A percentile compares a stretch with the other conserved stretches of the same genome.
These are phyloP conservation scores for Simalia tracyae DNA, from an alignment of 2,797 vertebrate species.

Conservation along the genomic window DNA sequence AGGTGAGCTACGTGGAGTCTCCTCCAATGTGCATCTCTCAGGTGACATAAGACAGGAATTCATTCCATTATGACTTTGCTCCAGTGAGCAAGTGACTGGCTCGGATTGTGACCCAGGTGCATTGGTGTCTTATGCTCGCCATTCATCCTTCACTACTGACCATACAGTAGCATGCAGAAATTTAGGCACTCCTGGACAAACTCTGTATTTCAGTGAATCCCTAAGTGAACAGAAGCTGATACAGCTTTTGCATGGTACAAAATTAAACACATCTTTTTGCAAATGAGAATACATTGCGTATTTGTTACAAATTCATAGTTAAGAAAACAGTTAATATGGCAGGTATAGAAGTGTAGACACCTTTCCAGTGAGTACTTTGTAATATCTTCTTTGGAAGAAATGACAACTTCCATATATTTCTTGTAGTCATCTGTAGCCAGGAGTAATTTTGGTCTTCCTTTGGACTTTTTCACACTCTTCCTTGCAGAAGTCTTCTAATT, in stretches of 20 bases:
- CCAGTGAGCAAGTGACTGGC: neutral
- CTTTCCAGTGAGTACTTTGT: neutral
- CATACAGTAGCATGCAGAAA: neutral
- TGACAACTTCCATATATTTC: neutral
- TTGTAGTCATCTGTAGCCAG: neutral
- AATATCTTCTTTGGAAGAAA: neutral
- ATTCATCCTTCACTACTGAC: neutral
- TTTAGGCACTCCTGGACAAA: neutral
- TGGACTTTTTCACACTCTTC: neutral
- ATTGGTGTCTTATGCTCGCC: neutral
- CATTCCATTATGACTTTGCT: neutral
- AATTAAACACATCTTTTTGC: neutral
- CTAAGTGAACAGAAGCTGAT: neutral
- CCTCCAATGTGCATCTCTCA: neutral
- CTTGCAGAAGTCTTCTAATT: neutral
- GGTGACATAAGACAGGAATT: neutral
- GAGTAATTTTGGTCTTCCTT: neutral
- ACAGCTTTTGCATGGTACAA: neutral
- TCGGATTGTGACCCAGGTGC: neutral
- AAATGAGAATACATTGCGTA: neutral
- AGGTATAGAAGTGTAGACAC: neutral
- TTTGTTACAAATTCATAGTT: neutral
- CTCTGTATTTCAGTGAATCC: neutral
- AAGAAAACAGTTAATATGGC: neutral
- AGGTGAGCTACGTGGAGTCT: neutral